phyloP scores from a whole-genome alignment of 2,888 invertebrate genomes.

The Argyresthia goedartella region DNA sequence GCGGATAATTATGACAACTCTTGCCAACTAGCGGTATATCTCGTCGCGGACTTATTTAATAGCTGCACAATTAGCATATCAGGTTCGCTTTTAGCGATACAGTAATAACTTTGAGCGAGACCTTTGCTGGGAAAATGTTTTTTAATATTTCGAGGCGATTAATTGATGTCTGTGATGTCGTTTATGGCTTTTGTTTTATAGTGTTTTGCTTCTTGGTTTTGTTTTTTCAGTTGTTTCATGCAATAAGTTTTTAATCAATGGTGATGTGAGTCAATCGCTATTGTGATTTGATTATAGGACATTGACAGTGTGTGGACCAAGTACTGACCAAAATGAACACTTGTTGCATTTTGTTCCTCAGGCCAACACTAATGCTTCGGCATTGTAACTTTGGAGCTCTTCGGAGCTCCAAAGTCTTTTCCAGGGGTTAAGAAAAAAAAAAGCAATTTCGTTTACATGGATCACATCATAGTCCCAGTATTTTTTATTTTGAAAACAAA shows the following conservation, averaged over 20 bases:
- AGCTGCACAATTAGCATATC: slow-evolving; percentile 49
- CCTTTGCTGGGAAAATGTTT: slow-evolving; percentile 22
- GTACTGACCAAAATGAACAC: too few relatives aligned
- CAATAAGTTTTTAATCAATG: neutral
- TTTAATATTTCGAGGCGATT: slow-evolving; percentile 8
- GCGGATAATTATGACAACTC: slow-evolving; percentile 50
- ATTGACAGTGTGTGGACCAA: too few relatives aligned
- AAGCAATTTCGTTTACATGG: too few relatives aligned
- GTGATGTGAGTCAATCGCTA: neutral
- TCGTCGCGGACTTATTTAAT: slow-evolving; percentile 44
- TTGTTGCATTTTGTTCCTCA: too few relatives aligned
- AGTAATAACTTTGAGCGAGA: slow-evolving; percentile 19
- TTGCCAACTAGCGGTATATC: slow-evolving; percentile 52
- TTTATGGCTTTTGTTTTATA: slow-evolving; percentile 9
- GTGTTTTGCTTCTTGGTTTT: slow-evolving; percentile 10
- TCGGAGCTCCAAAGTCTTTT: too few relatives aligned
- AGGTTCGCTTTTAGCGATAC: slow-evolving; percentile 22
- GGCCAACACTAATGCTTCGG: too few relatives aligned
- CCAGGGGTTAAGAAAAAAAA: too few relatives aligned
- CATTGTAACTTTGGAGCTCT: too few relatives aligned
- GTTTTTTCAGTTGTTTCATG: slow-evolving; percentile 2
- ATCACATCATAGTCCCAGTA: too few relatives aligned
- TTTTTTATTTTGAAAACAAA: too few relatives aligned
- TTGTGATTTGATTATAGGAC: too few relatives aligned
- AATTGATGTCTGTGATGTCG: slow-evolving; percentile 12